Percentiles rank a stretch among this genome's conserved stretches.
Evolutionary conservation across 2,113 vertebrate species (phyloP).

Genomic region (Tympanuchus pallidicinctus): DNA sequence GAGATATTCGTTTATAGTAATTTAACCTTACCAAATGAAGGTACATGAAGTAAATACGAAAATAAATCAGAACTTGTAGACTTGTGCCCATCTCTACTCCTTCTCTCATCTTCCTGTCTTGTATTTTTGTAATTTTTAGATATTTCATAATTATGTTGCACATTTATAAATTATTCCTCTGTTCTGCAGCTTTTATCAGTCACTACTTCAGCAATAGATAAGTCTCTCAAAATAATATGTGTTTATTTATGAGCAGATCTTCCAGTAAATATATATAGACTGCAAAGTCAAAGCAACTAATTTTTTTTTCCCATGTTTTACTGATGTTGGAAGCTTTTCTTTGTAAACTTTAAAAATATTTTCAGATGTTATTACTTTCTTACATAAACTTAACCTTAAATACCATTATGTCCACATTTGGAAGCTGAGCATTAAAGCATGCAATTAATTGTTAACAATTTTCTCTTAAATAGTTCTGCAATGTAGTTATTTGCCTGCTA

Average conservation of each 20-base stretch:
- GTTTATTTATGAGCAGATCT: not conserved
- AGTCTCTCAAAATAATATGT: not conserved
- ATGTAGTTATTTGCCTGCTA: not conserved
- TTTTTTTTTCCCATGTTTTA: not conserved
- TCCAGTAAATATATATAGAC: not conserved
- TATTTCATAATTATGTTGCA: not conserved
- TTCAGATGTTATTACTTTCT: not conserved
- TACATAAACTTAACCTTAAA: not conserved
- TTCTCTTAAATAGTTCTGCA: not conserved
- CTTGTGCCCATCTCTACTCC: not conserved
- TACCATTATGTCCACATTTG: not conserved
- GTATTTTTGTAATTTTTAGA: not conserved
- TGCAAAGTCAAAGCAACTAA: not conserved
- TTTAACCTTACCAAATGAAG: not conserved
- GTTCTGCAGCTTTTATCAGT: not conserved
- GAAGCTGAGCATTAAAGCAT: not conserved
- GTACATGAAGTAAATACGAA: not conserved
- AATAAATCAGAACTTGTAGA: not conserved
- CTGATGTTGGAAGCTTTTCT: not conserved
- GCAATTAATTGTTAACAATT: not conserved
- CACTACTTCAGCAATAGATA: not conserved
- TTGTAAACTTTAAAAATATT: not conserved
- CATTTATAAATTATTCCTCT: not conserved
- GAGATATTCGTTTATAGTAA: not conserved
- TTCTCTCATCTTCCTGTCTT: not conserved